phyloP scores from a whole-genome alignment of 2,888 invertebrate species.

The Mythimna pallens region DNA sequence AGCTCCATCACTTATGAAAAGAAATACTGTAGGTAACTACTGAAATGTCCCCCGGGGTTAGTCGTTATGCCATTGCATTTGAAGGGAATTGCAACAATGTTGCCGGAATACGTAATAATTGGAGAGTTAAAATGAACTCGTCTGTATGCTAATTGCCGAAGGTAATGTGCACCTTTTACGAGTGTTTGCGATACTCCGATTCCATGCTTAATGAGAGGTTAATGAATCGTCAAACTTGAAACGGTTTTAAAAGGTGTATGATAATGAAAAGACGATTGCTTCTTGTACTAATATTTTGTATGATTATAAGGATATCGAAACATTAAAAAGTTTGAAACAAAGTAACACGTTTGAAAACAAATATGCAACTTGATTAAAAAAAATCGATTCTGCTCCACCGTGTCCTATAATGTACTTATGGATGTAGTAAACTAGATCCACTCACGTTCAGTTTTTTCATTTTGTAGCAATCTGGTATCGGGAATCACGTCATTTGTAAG shows the following conservation, averaged over 20 bases:
- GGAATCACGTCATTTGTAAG: slow-evolving; percentile 63
- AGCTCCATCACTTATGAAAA: background rate
- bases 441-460: slow-evolving; percentile 56
- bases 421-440: slow-evolving; percentile 39
- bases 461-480: slow-evolving; percentile 52
- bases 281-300: background rate
- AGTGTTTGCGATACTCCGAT: slow-evolving; percentile 45
- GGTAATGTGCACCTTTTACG: slow-evolving; percentile 37
- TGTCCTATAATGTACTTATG: background rate
- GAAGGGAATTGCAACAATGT: slow-evolving; percentile 26
- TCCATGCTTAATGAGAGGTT: slow-evolving; percentile 41
- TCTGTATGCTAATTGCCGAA: slow-evolving; percentile 47
- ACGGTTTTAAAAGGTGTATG: slow-evolving; percentile 20
- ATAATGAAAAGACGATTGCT: slow-evolving; percentile 1
- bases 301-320: background rate
- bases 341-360: slow-evolving; percentile 10
- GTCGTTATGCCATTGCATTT: background rate
- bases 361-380: slow-evolving; percentile 40
- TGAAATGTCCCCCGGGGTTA: background rate
- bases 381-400: background rate
- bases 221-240: slow-evolving; percentile 45
- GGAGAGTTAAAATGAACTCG: slow-evolving; percentile 34
- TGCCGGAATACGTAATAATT: slow-evolving; percentile 26
- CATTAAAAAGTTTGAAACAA: slow-evolving; percentile 3
- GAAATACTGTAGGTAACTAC: no score